These are phyloP conservation scores for Drosophila infuscata DNA, from an alignment of 2,888 invertebrate species.

Conservation along the genomic window DNA sequence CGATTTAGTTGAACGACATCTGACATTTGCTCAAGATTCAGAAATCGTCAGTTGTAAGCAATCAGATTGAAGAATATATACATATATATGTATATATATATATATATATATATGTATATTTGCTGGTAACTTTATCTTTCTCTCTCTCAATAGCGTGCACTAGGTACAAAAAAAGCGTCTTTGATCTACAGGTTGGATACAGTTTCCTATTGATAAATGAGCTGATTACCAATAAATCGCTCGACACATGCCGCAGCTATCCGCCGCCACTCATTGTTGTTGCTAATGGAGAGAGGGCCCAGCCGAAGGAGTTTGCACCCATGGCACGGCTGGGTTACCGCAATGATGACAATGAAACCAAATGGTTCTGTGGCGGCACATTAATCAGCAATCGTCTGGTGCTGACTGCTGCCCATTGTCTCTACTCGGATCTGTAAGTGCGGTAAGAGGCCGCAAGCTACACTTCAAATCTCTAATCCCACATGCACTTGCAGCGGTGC, in stretches of 20 bases:
- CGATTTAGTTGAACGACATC: background rate
- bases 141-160: constrained; percentile 50
- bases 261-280: constrained; percentile 86
- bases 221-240: constrained; percentile 30
- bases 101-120: background rate
- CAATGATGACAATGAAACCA: constrained; percentile 24
- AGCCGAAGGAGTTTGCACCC: constrained; percentile 80
- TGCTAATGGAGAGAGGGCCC: constrained; percentile 64
- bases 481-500: constrained; percentile 57
- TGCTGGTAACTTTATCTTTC: background rate
- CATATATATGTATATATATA: background rate
- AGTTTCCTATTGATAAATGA: constrained; percentile 52
- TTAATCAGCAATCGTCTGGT: constrained; percentile 67
- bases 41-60: constrained; percentile 55
- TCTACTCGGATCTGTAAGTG: constrained; percentile 42
- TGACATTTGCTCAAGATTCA: constrained; percentile 40
- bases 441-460: background rate
- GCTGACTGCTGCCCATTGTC: constrained; percentile 69
- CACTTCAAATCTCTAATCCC: too few relatives aligned
- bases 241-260: constrained; percentile 63
- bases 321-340: constrained; percentile 73
- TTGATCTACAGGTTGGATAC: constrained; percentile 60
- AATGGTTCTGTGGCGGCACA: constrained; percentile 81
- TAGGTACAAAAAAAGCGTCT: constrained; percentile 63
- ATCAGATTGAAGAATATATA: background rate